Evolutionary conservation across 2,888 invertebrate genomes (phyloP).

Genomic region (Zhuqinia jingwanae): DNA sequence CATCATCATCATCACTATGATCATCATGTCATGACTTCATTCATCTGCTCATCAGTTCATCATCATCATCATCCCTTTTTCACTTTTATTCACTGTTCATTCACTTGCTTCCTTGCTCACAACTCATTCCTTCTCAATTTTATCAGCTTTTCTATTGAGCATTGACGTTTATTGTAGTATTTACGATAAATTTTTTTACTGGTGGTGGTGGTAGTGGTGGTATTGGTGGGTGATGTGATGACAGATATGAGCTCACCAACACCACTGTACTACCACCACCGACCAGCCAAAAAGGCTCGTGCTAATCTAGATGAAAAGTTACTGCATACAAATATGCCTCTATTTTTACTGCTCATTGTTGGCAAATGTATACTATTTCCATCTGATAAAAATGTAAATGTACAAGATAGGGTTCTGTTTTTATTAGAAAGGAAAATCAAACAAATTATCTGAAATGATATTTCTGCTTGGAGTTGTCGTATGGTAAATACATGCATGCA

Average conservation of each 20-base stretch:
- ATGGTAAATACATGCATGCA: not conserved
- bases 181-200: constrained; percentile 17
- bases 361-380: constrained; percentile 22
- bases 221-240: not conserved
- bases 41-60: constrained; percentile 70
- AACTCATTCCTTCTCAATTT: constrained; percentile 25
- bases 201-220: too few relatives aligned
- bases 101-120: too few relatives aligned
- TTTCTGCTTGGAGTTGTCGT: constrained; percentile 2
- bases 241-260: not conserved
- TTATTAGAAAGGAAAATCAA: constrained; percentile 26
- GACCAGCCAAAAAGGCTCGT: not conserved
- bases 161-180: constrained; percentile 15
- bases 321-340: not conserved
- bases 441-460: constrained; percentile 44
- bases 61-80: constrained; percentile 20
- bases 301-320: not conserved
- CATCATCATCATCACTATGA: constrained; percentile 63
- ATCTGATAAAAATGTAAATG: constrained; percentile 30
- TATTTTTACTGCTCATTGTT: not conserved
- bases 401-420: not conserved
- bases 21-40: constrained; percentile 69
- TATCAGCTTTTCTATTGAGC: not conserved
- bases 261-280: not conserved
- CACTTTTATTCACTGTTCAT: constrained; percentile 48